phyloP scores from a whole-genome alignment of 1,140 invertebrate genomes.

The Xylocopa sonorina region DNA sequence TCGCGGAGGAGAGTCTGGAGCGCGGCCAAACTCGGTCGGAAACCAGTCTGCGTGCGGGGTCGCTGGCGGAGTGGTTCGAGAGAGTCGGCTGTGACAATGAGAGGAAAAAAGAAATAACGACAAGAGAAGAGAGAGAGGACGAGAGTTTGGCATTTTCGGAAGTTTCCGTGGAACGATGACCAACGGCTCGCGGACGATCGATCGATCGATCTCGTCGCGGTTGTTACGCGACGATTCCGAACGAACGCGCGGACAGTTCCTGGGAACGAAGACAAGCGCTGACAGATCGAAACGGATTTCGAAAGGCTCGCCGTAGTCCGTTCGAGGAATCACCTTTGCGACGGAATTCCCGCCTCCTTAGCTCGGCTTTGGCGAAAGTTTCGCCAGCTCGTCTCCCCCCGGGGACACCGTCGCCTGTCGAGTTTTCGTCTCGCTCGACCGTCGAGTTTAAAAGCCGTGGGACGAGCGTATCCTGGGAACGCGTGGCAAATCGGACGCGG shows the following conservation, averaged over 20 bases:
- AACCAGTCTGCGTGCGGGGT: conserved; percentile 37
- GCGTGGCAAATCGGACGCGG: too few relatives aligned
- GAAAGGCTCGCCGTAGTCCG: not conserved
- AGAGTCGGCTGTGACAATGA: conserved; percentile 10
- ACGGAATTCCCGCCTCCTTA: not conserved
- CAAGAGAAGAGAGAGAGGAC: too few relatives aligned
- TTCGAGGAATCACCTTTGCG: not conserved
- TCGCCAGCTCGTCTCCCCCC: not conserved
- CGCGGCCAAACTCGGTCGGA: not conserved
- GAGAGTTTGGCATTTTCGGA: not conserved
- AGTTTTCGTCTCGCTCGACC: not conserved
- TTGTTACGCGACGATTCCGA: conserved; percentile 13
- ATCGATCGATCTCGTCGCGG: conserved; percentile 37
- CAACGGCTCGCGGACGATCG: conserved; percentile 21
- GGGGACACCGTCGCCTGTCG: not conserved
- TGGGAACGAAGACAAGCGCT: too few relatives aligned
- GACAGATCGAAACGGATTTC: conserved; percentile 17
- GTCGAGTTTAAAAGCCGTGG: not conserved
- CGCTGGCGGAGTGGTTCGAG: conserved; percentile 5
- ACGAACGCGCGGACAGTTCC: not conserved
- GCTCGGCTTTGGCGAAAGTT: conserved; percentile 28
- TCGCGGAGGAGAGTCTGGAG: conserved; percentile 12
- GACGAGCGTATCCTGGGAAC: too few relatives aligned
- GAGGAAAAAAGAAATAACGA: conserved; percentile 2
- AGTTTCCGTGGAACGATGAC: conserved; percentile 17